Evolutionary conservation across 2,888 invertebrate genomes (phyloP).

Genomic region (Drosophila tanythrix): DNA sequence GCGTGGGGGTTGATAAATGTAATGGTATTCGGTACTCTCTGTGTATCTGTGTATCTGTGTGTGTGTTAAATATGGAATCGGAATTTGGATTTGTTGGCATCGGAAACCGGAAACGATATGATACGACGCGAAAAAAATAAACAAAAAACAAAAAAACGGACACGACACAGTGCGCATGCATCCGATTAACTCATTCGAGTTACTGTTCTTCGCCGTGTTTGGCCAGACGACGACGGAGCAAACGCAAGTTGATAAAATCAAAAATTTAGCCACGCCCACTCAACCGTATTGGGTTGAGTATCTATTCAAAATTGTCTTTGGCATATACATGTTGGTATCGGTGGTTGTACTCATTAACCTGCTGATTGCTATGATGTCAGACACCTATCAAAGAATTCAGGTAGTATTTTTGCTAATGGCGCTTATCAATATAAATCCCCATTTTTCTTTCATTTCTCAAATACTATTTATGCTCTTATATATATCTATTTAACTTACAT

Average conservation of each 20-base stretch:
- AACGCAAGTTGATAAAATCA: slow-evolving; percentile 89
- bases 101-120: slow-evolving; percentile 35
- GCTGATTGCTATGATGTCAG: slow-evolving; percentile 99
- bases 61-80: slow-evolving; percentile 33
- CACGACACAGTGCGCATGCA: slow-evolving; percentile 92
- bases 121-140: neutral
- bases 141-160: slow-evolving; percentile 6
- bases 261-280: slow-evolving; percentile 85
- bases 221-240: slow-evolving; percentile 95
- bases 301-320: slow-evolving; percentile 94
- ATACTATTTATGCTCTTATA: slow-evolving; percentile 28
- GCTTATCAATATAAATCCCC: slow-evolving; percentile 43
- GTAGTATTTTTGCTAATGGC: slow-evolving; percentile 86
- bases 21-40: slow-evolving; percentile 7
- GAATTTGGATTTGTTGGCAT: slow-evolving; percentile 21
- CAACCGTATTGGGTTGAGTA: slow-evolving; percentile 94
- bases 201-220: slow-evolving; percentile 99
- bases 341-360: slow-evolving; percentile 99
- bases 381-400: slow-evolving; percentile 99
- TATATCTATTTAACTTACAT: slow-evolving; percentile 3
- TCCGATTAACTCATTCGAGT: slow-evolving; percentile 96
- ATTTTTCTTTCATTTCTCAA: slow-evolving; percentile 27
- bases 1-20: slow-evolving; percentile 45
- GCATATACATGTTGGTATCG: slow-evolving; percentile 99
- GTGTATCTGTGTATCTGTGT: slow-evolving; percentile 36